Conservation (phyloP, 2,113 vertebrate species). For the Salvelinus sp. region DNA sequence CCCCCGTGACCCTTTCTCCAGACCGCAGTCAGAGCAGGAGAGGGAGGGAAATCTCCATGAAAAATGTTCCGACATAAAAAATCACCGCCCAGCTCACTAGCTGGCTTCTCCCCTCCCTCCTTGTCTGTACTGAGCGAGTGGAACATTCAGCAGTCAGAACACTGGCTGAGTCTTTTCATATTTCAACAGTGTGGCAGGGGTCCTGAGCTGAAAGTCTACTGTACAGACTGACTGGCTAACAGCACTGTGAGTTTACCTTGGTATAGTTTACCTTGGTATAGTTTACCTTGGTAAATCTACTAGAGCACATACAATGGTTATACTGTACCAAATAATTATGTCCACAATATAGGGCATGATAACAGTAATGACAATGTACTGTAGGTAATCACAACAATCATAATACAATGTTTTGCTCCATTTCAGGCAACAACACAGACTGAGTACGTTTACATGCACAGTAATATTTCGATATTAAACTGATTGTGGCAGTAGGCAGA, state of each 20-base stretch:
- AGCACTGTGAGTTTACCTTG: no score
- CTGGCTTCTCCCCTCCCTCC: not conserved
- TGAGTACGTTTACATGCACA: no score
- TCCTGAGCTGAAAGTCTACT: no score
- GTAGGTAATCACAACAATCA: no score
- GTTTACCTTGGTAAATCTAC: not conserved
- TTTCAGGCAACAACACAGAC: no score
- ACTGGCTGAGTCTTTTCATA: constrained; percentile 6
- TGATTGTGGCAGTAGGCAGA: no score
- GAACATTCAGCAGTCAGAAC: not conserved
- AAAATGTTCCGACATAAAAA: not conserved
- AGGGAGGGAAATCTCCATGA: not conserved
- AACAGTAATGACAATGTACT: no score
- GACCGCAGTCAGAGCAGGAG: not conserved
- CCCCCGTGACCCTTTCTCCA: not conserved
- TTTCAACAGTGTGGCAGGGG: not conserved
- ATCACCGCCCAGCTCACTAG: not conserved
- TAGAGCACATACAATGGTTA: not conserved
- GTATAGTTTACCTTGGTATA: no score
- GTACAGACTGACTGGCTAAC: no score
- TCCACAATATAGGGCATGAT: no score
- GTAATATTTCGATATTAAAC: no score
- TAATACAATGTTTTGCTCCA: no score
- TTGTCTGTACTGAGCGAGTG: not conserved
- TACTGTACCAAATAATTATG: not conserved